Percentiles rank a stretch among this genome's conserved stretches.
phyloP scores from a whole-genome alignment of 2,888 invertebrate species.

The Nephrotoma guestfalica region DNA sequence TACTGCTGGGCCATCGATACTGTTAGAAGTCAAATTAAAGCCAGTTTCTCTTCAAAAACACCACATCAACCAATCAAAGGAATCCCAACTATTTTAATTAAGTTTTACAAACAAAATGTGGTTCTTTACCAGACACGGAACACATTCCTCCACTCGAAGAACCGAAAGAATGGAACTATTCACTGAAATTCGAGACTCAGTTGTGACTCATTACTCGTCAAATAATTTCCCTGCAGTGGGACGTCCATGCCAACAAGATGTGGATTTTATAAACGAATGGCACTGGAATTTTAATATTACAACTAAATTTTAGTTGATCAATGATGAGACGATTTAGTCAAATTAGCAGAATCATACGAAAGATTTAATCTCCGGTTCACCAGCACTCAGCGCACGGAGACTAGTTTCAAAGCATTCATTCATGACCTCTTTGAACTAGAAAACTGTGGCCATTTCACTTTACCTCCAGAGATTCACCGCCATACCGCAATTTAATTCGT shows the following conservation, averaged over 20 bases:
- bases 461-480: conserved; percentile 15
- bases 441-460: conserved; percentile 19
- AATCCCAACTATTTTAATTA: neutral
- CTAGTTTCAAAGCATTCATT: conserved; percentile 46
- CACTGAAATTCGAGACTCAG: conserved; percentile 33
- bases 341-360: conserved; percentile 48
- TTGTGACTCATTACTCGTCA: conserved; percentile 48
- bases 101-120: conserved; percentile 48
- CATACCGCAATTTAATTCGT: conserved; percentile 30
- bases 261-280: conserved; percentile 51
- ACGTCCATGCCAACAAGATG: conserved; percentile 52
- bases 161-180: conserved; percentile 41
- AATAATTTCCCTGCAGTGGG: conserved; percentile 33
- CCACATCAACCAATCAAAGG: conserved; percentile 54
- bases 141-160: conserved; percentile 45
- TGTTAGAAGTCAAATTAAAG: conserved; percentile 23
- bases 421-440: conserved; percentile 38
- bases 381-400: conserved; percentile 40
- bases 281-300: conserved; percentile 47
- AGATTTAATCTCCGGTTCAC: conserved; percentile 50
- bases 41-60: conserved; percentile 56
- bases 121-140: conserved; percentile 55
- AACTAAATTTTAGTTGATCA: conserved; percentile 47
- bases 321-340: conserved; percentile 48
- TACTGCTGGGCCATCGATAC: conserved; percentile 15